phyloP scores from a whole-genome alignment of 2,888 invertebrate species.

The Linyphia triangularis region DNA sequence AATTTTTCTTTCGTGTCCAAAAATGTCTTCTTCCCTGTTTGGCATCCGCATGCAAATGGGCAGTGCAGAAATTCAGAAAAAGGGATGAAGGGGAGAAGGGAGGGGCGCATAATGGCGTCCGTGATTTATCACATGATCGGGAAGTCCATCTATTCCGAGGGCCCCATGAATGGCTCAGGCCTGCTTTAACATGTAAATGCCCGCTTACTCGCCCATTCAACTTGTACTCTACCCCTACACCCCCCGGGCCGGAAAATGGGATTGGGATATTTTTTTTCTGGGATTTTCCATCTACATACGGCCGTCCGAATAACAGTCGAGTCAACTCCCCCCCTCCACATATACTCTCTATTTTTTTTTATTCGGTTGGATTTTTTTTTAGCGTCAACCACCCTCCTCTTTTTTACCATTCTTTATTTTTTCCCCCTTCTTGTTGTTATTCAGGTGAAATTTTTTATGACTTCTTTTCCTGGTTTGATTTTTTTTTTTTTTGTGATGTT shows the following conservation, averaged over 20 bases:
- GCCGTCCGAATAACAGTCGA: constrained; percentile 49
- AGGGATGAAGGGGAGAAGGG: constrained; percentile 16
- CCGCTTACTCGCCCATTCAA: constrained; percentile 72
- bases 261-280: neutral
- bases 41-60: constrained; percentile 37
- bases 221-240: constrained; percentile 48
- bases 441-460: neutral
- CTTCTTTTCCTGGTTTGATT: constrained; percentile 39
- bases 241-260: neutral
- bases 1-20: no score
- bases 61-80: constrained; percentile 21
- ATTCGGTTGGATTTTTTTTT: constrained; percentile 57
- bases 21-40: constrained; percentile 46
- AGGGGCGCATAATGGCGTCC: constrained; percentile 64
- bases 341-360: constrained; percentile 1
- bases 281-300: constrained; percentile 55
- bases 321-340: constrained; percentile 25
- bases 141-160: constrained; percentile 71
- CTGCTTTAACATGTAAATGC: constrained; percentile 74
- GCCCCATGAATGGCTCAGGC: constrained; percentile 68
- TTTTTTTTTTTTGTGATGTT: constrained; percentile 15
- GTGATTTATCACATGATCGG: constrained; percentile 73
- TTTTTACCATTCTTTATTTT: constrained; percentile 23
- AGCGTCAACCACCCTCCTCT: no score
- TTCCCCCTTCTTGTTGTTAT: neutral